phyloP scores from a whole-genome alignment of 2,113 vertebrate genomes.

The Nyctereutes procyonoides region DNA sequence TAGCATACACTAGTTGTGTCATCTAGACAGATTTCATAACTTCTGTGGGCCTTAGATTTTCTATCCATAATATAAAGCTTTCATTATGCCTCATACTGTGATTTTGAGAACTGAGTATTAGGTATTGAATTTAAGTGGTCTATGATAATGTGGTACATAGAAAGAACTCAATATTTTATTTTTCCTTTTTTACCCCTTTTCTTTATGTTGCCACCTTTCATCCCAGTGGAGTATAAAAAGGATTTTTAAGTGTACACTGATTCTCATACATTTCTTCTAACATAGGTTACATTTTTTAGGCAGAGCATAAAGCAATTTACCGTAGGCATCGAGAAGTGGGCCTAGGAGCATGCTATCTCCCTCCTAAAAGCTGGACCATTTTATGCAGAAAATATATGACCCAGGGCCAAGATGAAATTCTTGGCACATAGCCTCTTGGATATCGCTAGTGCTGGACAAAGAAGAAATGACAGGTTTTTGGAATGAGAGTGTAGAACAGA shows the following conservation, averaged over 20 bases:
- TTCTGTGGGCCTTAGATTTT: not conserved
- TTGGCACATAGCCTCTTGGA: not conserved
- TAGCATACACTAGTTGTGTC: not conserved
- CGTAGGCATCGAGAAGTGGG: not conserved
- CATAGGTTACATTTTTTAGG: not conserved
- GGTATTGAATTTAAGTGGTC: not conserved
- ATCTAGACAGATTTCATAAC: not conserved
- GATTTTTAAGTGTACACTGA: not conserved
- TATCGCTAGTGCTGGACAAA: not conserved
- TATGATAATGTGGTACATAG: not conserved
- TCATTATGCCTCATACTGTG: not conserved
- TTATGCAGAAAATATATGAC: not conserved
- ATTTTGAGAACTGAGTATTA: constrained; percentile 3
- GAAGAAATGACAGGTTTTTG: not conserved
- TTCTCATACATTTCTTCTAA: not conserved
- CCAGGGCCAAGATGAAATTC: not conserved
- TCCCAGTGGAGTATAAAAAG: not conserved
- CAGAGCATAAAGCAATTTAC: not conserved
- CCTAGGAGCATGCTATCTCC: not conserved
- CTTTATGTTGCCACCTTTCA: not conserved
- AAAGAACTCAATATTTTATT: not conserved
- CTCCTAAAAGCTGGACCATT: not conserved
- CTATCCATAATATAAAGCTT: not conserved
- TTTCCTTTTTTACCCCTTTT: not conserved
- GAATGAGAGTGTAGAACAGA: not conserved